Conservation (phyloP, 2,888 invertebrate species). For the Drosophila niveifrons region DNA sequence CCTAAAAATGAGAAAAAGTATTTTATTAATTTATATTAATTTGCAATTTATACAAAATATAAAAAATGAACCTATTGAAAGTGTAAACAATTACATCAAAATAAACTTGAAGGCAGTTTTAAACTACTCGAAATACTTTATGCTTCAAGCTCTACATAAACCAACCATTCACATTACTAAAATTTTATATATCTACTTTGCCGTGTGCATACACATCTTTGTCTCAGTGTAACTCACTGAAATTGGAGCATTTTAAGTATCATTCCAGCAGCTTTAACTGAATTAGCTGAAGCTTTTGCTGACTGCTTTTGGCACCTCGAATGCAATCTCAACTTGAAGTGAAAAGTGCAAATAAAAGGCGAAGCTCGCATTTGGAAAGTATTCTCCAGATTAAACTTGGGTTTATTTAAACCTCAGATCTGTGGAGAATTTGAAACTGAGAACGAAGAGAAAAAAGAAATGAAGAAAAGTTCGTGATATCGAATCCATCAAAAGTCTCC, state of each 20-base stretch:
- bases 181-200: too few species aligned
- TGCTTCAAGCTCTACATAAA: too few species aligned
- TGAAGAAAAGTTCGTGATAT: not conserved
- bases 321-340: slow-evolving; percentile 1
- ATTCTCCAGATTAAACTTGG: not conserved
- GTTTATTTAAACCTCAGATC: not conserved
- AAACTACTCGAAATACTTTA: too few species aligned
- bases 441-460: not conserved
- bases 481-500: not conserved
- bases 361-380: not conserved
- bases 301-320: not conserved
- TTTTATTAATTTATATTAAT: too few species aligned
- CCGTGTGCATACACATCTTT: not conserved
- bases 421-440: not conserved
- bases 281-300: slow-evolving; percentile 22
- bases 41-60: too few species aligned
- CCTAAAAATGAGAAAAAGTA: too few species aligned
- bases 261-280: slow-evolving; percentile 18
- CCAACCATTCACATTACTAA: too few species aligned
- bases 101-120: too few species aligned
- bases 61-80: too few species aligned
- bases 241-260: slow-evolving; percentile 8
- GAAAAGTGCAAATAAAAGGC: not conserved
- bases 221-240: slow-evolving; percentile 1
- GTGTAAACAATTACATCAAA: too few species aligned